phyloP scores from a whole-genome alignment of 2,888 invertebrate species.

The Troides oblongomaculatus region DNA sequence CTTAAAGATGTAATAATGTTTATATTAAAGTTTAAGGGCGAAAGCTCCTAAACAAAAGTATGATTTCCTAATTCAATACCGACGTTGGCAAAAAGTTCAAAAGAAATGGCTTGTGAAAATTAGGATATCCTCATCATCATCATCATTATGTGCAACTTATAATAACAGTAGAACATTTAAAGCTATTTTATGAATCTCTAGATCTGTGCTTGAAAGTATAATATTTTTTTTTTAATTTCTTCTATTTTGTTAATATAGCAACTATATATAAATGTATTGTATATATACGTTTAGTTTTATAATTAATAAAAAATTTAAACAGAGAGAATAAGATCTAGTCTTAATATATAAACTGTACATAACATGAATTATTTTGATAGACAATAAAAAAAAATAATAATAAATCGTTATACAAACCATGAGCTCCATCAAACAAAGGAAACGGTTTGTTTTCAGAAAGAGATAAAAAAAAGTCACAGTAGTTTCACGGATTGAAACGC shows the following conservation, averaged over 20 bases:
- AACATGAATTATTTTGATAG: no score
- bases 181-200: no score
- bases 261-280: no score
- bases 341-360: neutral
- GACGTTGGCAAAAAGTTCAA: neutral
- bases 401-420: constrained; percentile 24
- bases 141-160: neutral
- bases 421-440: constrained; percentile 24
- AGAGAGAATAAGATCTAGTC: neutral
- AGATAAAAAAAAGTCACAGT: constrained; percentile 28
- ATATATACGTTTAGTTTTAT: no score
- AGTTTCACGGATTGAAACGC: constrained; percentile 20
- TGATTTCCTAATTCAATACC: neutral
- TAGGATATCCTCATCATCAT: constrained; percentile 1
- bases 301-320: neutral
- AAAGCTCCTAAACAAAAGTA: neutral
- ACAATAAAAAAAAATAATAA: neutral
- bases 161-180: neutral
- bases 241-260: no score
- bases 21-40: neutral
- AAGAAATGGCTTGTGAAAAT: neutral
- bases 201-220: no score
- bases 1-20: neutral
- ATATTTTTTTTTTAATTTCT: no score
- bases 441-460: constrained; percentile 19